A percentile compares a stretch with the other conserved stretches of the same genome.
phyloP scores from a whole-genome alignment of 2,888 invertebrate genomes.

The Melinopterus prodromus region DNA sequence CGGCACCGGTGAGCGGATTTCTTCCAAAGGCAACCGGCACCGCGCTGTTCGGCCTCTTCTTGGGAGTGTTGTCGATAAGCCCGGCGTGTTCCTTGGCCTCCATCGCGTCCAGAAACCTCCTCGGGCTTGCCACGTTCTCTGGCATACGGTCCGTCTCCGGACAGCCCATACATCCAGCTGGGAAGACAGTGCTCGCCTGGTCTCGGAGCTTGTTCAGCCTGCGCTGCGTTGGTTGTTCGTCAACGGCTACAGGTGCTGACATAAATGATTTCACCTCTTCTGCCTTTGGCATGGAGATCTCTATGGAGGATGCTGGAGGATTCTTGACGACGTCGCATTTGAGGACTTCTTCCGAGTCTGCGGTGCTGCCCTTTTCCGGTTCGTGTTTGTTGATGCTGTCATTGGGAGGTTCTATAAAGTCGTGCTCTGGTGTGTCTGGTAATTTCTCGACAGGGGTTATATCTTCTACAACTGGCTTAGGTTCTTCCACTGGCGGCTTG shows the following conservation, averaged over 20 bases:
- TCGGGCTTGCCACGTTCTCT: conserved; percentile 37
- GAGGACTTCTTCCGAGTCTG: neutral
- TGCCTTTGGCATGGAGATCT: neutral
- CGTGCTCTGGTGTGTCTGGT: neutral
- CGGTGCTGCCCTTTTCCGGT: neutral
- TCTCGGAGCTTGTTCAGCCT: conserved; percentile 45
- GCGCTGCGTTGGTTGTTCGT: conserved; percentile 29
- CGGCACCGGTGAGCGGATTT: conserved; percentile 57
- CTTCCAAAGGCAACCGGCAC: conserved; percentile 41
- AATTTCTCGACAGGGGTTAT: neutral
- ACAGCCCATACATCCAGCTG: conserved; percentile 50
- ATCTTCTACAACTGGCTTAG: neutral
- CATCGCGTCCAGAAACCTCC: conserved; percentile 44
- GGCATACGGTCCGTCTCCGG: conserved; percentile 25
- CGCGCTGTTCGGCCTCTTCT: conserved; percentile 39
- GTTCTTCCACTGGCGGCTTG: neutral
- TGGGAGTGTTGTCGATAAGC: conserved; percentile 45
- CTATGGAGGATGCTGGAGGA: neutral
- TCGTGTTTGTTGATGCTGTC: neutral
- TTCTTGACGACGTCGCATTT: neutral
- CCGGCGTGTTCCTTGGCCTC: conserved; percentile 42
- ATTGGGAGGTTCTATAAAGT: neutral
- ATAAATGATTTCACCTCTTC: neutral
- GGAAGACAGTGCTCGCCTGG: conserved; percentile 48
- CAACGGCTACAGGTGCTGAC: neutral